Evolutionary conservation across 2,797 vertebrate genomes (phyloP), one percentile per base, ranked within the genome.

Genomic region (Astyanax mexicanus): DNA sequence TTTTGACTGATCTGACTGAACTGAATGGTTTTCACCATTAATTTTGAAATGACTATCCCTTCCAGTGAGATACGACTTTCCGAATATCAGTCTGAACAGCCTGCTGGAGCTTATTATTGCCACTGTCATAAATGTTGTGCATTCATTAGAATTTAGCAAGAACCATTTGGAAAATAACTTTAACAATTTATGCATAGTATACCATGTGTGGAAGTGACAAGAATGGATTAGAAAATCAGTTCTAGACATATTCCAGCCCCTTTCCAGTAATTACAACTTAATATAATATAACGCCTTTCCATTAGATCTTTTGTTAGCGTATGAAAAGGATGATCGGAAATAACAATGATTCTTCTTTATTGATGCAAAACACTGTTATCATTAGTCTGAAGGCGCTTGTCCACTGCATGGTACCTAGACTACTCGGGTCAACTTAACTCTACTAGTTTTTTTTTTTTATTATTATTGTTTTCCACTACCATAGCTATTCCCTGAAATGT

Each of bases 51-150:
- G 45, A 76, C 45, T 61, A 65, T 57, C 37, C 37, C 37, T 60
- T 79, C 27, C 45, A 51, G 37, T 29, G 57, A 70, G 52, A 70
- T 58, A n/a, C 55, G 27, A 55, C 74, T 65, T n/a, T 49, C 60
- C 51, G 65, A 23, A 62, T 38, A 58, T 19, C 25, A 38, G 60
- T 65, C 67, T 52, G 45, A 72, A 79, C 77, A 81, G 77, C 65
- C 54, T 21, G 13, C 52, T 69, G 54, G 57, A 80, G 74, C 74
- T 77, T 69, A 74, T 84, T 94, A 94, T 94, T 94, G 93, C 93
- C 92, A 92, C 90, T 90, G 90, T 91, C 83, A 83, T 90, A 90
- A 87, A 86, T 87, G 85, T 89, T 89, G 84, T 78, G 42, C 87
- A 91, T 85, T 90, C 82, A 84, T 80, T 74, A 78, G 75, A 82